Evolutionary conservation across 1,140 invertebrate species (phyloP), one percentile per base, ranked within the genome.

Genomic region (Lineus longissimus): DNA sequence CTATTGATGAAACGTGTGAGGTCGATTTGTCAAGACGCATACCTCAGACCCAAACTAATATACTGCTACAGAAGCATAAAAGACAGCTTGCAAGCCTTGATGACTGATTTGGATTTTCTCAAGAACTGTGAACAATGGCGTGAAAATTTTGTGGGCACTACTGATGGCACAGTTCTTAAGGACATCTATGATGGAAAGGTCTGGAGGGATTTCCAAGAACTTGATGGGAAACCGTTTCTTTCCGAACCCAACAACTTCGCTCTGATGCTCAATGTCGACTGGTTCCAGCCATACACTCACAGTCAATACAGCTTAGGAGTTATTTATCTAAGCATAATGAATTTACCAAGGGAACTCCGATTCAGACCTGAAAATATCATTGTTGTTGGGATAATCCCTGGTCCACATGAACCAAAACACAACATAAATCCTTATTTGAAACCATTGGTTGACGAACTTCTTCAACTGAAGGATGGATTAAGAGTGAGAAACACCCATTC

Each of bases 191-290:
- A 68, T 65, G 66, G 63, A 1, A 41, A 22, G 27, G 33, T 68
- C 27, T 68, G 66, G 66, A 22, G 61, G 31, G 63, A 68, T 41
- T 68, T 65, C 51, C 47, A 59, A 25, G 40, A 36, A 51, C 33
- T 36, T 2, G 30, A 27, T 11, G 17, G 22, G 13, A 30, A 57
- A 51, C 22, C 19, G 7, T 61, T 61, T 29, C 27, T 58, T 31
- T 23, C 17, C 7, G 27, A n/a, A 9, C 27, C 58, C 4, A 47
- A 33, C 27, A 23, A 36, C 22, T 55, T 27, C 56, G 61, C 57
- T 27, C 27, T 59, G 13, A 67, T 63, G 62, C 56, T 67, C 27
- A 67, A 67, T 67, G 56, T 59, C 41, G 65, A 64, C 25, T 67
- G 62, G 62, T 64, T 67, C 60, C 62, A 67, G 36, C 62, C 62